Conservation (phyloP, 2,113 vertebrate genomes). For the Cacatua alba region DNA sequence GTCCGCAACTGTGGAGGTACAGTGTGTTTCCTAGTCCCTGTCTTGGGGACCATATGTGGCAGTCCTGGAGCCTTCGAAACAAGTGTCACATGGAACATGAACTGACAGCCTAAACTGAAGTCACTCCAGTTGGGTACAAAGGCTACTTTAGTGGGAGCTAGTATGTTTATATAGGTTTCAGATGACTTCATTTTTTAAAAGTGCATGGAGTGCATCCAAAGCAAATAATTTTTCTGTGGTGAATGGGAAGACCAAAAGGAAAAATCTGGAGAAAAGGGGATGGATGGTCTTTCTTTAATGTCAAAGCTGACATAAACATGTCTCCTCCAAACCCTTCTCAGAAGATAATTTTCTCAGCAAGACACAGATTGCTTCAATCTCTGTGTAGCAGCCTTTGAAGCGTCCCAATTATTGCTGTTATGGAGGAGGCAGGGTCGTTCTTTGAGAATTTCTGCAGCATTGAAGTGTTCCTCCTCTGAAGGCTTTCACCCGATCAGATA, state of each 20-base stretch:
- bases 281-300: slow-evolving; percentile 76
- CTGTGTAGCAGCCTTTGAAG: slow-evolving; percentile 75
- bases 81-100: not conserved
- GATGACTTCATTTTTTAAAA: slow-evolving; percentile 68
- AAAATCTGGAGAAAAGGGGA: slow-evolving; percentile 66
- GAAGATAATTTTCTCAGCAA: slow-evolving; percentile 77
- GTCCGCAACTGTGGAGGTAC: not conserved
- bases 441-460: slow-evolving; percentile 70
- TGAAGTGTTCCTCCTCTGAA: slow-evolving; percentile 69
- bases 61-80: not conserved
- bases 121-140: slow-evolving; percentile 47
- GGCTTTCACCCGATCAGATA: slow-evolving; percentile 61
- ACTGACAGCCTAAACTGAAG: slow-evolving; percentile 19
- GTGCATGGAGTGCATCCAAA: slow-evolving; percentile 71
- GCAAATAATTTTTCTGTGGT: slow-evolving; percentile 69
- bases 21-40: not conserved
- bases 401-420: slow-evolving; percentile 63
- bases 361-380: slow-evolving; percentile 75
- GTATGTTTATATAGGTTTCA: slow-evolving; percentile 67
- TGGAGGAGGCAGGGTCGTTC: slow-evolving; percentile 60
- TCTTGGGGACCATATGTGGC: not conserved
- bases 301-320: slow-evolving; percentile 75
- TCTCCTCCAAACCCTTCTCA: slow-evolving; percentile 53
- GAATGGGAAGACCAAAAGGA: slow-evolving; percentile 66
- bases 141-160: slow-evolving; percentile 10